Base-by-base conservation (phyloP, 2,113 vertebrate species). In the Caranx ignobilis region DNA sequence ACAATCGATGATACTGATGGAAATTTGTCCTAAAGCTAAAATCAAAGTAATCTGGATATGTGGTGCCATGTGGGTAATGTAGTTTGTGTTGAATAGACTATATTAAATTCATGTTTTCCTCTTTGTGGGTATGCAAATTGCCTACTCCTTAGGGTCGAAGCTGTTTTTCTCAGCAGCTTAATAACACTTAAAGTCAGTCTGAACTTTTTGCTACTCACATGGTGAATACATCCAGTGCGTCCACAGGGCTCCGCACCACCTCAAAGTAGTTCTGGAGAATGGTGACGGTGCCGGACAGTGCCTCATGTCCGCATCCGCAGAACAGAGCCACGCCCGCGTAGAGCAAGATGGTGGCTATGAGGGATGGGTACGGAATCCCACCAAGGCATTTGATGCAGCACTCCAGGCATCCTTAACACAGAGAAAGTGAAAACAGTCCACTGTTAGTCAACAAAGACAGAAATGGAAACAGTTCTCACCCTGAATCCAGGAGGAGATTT, bases 231-330 rank as follows among this genome's bases (percentile, higher is more conserved):
- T 99, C 98, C 91, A 99, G 92, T 0, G 97, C 93, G 34, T 99
- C 98, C 91, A 96, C 95, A 48, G 97, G 95, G 92, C 95, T 94
- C 93, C 97, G 95, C 78, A 97, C 96, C 95, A 99, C 96, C 90
- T 99, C 98, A 78, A 99, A 99, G 93, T 99, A 99, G 93, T 96
- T 98, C 88, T 99, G 97, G 87, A 99, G 97, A 88, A 99, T 99
- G 91, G 96, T 97, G 94, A 98, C 97, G 0, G 97, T 98, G 86
- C 98, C 98, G 0, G 97, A 97, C 56, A 99, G 96, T 1, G 98
- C 98, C 94, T 99, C 98, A 81, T 99, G 98, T 16, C 98, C 98
- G 9, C 98, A 99, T 65, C 98, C 97, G 78, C 98, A 99, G 96
- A 99, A 99, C 34, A 99, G 95, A 0, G 97, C 98, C 26, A 99